Evolutionary conservation across 1,140 invertebrate species (phyloP).

Genomic region (Agrypnia vestita): DNA sequence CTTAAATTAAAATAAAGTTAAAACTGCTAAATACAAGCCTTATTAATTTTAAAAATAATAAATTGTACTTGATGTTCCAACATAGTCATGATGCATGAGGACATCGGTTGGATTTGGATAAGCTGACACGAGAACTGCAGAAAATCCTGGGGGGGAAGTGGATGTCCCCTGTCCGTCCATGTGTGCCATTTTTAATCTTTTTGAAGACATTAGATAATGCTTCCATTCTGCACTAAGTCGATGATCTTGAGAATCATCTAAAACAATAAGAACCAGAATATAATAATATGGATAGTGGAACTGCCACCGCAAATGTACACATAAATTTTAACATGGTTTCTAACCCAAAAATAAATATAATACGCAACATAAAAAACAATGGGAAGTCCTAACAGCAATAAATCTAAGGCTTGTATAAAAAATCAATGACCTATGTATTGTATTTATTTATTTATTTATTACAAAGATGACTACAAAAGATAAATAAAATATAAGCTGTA

Average conservation of each 20-base stretch:
- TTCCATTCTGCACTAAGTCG: constrained; percentile 18
- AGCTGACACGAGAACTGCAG: constrained; percentile 11
- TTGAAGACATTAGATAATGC: constrained; percentile 38
- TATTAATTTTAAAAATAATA: too few species aligned
- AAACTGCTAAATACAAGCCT: too few species aligned
- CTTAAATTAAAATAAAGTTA: neutral
- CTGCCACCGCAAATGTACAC: neutral
- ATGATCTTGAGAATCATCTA: constrained; percentile 34
- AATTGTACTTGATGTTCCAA: constrained; percentile 31
- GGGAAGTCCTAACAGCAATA: too few species aligned
- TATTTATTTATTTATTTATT: too few species aligned
- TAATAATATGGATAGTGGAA: neutral
- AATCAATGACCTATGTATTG: too few species aligned
- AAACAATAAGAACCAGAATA: neutral
- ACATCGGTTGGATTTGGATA: constrained; percentile 50
- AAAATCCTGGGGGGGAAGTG: constrained; percentile 19
- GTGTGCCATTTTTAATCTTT: constrained; percentile 25
- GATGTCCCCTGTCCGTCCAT: constrained; percentile 47
- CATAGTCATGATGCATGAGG: constrained; percentile 49
- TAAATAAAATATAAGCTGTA: too few species aligned
- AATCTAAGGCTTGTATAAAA: too few species aligned
- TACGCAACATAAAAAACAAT: too few species aligned
- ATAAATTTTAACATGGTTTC: too few species aligned
- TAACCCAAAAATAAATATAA: too few species aligned
- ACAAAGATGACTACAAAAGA: too few species aligned